Base-by-base conservation (phyloP, 2,888 invertebrate genomes). In the Noctua comes region DNA sequence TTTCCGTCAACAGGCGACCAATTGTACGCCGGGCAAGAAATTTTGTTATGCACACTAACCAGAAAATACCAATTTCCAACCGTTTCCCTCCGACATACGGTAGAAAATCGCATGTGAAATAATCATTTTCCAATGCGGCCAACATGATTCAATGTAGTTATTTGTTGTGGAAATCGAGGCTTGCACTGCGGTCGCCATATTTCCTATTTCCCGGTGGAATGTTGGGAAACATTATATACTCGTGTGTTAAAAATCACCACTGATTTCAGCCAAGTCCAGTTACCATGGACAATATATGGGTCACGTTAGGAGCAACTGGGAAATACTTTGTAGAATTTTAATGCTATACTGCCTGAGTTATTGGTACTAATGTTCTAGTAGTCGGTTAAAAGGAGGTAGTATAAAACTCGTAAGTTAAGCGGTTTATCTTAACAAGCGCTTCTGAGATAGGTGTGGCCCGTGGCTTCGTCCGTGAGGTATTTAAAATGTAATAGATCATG, bases 1-100 rank as follows among this genome's bases (percentile, higher is more conserved):
- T 92, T 92, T 92, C 91, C 92, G 90, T 88, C 91, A 88, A 88
- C 91, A 90, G 83, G 79, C 86, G 82, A 68, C 88, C 88, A 89
- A 89, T 91, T 89, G 86, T 78, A 84, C 79, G 75, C 80, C 83
- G 59, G 78, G 84, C 82, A 79, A 86, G 83, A 88, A 86, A 88
- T 87, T 84, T 86, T 86, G 85, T 86, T 88, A 81, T 85, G 79
- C 79, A 86, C 74, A 74, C 68, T 75, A 10, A n/a, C 70, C 43
- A 18, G 36, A 51, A 11, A 76, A 62, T 57, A 27, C 11, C 65
- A 70, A 89, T 76, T 88, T 72, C 80, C 65, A 76, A 79, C 85
- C 76, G 48, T 88, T 73, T 59, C 10, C 13, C 40, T 62, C 3
- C 0, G 24, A 11, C 4, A 62, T 81, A 90, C 76, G 84, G 87